These are phyloP conservation scores for Ormyrus nitidulus DNA, from an alignment of 2,888 invertebrate genomes.

Conservation along the genomic window DNA sequence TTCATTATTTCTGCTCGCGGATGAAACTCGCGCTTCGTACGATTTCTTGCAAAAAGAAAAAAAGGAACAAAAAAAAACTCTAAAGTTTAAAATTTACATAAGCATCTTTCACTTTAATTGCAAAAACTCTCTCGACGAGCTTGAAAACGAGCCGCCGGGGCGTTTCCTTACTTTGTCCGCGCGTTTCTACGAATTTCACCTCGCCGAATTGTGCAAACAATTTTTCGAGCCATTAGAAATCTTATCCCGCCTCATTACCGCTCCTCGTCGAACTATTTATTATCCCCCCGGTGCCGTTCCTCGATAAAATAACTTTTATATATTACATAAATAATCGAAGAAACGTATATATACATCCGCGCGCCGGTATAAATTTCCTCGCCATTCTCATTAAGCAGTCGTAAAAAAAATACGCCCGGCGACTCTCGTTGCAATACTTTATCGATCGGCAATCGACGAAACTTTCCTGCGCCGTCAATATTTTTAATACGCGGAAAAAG, in stretches of 20 bases:
- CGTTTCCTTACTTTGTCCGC: not conserved
- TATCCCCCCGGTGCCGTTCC: too few relatives aligned
- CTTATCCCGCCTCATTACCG: not conserved
- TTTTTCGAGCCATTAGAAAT: slow-evolving; percentile 36
- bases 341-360: not conserved
- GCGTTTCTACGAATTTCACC: slow-evolving; percentile 25
- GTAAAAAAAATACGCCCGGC: not conserved
- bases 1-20: too few relatives aligned
- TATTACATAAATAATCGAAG: slow-evolving; percentile 33
- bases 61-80: too few relatives aligned
- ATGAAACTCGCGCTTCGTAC: too few relatives aligned
- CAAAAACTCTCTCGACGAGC: too few relatives aligned
- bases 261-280: not conserved
- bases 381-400: slow-evolving; percentile 1
- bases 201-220: slow-evolving; percentile 4
- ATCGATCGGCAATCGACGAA: slow-evolving; percentile 35
- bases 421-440: slow-evolving; percentile 11
- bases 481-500: not conserved
- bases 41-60: too few relatives aligned
- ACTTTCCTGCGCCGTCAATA: slow-evolving; percentile 12
- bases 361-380: slow-evolving; percentile 14
- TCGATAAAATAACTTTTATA: slow-evolving; percentile 23
- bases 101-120: too few relatives aligned
- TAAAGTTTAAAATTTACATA: too few relatives aligned
- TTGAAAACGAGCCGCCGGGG: not conserved